Conservation (phyloP, 2,113 vertebrate species). For the Pandion haliaetus region DNA sequence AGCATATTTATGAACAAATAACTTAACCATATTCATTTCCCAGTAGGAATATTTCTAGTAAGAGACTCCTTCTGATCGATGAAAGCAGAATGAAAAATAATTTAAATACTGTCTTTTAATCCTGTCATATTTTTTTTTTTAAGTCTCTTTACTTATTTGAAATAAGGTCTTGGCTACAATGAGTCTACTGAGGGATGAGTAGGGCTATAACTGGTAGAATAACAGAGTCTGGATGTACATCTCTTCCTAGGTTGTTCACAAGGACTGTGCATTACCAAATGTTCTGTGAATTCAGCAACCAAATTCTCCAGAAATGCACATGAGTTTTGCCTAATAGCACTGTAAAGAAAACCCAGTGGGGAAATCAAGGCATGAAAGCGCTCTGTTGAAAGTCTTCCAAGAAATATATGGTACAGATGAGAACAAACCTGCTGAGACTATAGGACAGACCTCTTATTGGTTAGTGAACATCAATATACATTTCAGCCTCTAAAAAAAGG, state of each 20-base stretch:
- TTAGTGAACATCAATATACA: neutral
- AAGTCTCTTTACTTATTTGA: neutral
- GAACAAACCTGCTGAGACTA: neutral
- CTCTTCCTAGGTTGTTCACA: neutral
- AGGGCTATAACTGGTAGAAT: neutral
- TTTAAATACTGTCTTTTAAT: neutral
- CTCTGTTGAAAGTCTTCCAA: neutral
- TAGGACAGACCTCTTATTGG: rapidly evolving
- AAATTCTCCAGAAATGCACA: neutral
- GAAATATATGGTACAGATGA: neutral
- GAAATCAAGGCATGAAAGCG: neutral
- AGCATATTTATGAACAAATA: neutral
- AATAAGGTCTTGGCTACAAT: neutral
- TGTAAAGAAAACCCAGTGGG: neutral
- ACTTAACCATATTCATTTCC: neutral
- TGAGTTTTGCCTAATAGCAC: neutral
- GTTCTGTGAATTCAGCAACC: neutral
- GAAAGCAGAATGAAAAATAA: conserved; percentile 2
- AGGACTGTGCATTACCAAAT: neutral
- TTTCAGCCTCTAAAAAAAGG: neutral
- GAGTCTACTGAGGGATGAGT: neutral
- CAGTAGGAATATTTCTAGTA: neutral
- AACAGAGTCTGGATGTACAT: neutral
- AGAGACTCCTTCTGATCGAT: neutral
- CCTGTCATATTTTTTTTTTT: neutral